Conservation (phyloP, 2,797 vertebrate genomes). For the Enteromius mattozi region DNA sequence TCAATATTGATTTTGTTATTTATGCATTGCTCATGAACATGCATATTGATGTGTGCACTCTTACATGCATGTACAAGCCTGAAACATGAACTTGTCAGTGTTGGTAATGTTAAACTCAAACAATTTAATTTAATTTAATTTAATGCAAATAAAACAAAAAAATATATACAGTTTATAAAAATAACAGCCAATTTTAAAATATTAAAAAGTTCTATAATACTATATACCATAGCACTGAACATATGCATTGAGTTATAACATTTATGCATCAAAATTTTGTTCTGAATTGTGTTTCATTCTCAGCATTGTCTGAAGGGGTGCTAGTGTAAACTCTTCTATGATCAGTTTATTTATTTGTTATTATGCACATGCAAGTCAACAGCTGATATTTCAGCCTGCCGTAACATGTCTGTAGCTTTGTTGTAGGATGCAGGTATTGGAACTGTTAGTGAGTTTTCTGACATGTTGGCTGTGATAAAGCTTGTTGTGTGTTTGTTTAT, state of each 20-base stretch:
- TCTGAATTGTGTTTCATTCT: not conserved
- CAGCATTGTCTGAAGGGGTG: not conserved
- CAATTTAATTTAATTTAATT: not conserved
- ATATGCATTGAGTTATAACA: no score
- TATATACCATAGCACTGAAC: no score
- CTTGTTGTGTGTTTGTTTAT: constrained; percentile 42
- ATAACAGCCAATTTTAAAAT: not conserved
- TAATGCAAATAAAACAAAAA: not conserved
- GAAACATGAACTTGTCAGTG: not conserved
- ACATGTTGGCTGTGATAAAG: not conserved
- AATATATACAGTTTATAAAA: no score
- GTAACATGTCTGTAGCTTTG: not conserved
- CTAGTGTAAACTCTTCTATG: not conserved
- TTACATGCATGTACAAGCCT: not conserved
- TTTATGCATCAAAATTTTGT: not conserved
- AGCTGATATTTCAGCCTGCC: not conserved
- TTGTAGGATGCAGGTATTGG: not conserved
- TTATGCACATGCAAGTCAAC: no score
- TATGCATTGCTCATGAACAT: not conserved
- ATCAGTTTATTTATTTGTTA: not conserved
- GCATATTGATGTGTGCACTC: not conserved
- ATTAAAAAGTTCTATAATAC: no score
- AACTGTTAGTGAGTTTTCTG: not conserved
- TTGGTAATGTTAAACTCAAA: not conserved
- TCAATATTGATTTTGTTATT: constrained; percentile 25